phyloP scores from a whole-genome alignment of 2,888 invertebrate species.

The Ophion slaviceki region DNA sequence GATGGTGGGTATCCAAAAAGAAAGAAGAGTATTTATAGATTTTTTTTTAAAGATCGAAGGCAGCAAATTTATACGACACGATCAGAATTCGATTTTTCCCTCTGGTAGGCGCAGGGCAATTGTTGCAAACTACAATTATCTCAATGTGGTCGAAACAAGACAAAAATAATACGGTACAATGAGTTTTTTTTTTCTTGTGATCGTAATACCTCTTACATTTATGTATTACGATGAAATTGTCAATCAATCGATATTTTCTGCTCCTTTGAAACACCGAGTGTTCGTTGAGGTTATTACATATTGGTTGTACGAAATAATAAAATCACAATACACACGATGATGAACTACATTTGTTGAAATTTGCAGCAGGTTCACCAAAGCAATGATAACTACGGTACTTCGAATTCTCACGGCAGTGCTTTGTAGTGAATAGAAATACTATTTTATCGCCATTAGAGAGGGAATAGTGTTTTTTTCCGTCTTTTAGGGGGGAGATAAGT shows the following conservation, averaged over 20 bases:
- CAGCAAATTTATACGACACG: neutral
- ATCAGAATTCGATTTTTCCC: neutral
- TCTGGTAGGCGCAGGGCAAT: neutral
- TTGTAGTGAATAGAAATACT: conserved; percentile 77
- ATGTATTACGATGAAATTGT: conserved; percentile 51
- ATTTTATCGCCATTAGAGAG: conserved; percentile 77
- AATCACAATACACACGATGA: conserved; percentile 42
- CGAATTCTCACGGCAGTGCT: conserved; percentile 80
- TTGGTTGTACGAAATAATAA: conserved; percentile 31
- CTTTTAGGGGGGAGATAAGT: neutral
- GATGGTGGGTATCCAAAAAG: neutral
- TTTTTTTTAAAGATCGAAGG: neutral
- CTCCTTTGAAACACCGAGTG: neutral
- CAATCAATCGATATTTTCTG: conserved; percentile 52
- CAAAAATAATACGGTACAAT: neutral
- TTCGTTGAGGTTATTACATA: conserved; percentile 40
- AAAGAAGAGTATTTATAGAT: neutral
- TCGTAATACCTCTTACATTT: conserved; percentile 34
- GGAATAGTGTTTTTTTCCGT: conserved; percentile 50
- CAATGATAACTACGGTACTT: conserved; percentile 71
- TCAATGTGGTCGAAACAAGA: neutral
- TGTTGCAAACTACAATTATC: neutral
- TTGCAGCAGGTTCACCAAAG: conserved; percentile 72
- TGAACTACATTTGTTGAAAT: conserved; percentile 53
- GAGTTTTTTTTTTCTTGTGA: neutral